Evolutionary conservation across 2,797 vertebrate species (phyloP).

Genomic region (Sebastes minor): DNA sequence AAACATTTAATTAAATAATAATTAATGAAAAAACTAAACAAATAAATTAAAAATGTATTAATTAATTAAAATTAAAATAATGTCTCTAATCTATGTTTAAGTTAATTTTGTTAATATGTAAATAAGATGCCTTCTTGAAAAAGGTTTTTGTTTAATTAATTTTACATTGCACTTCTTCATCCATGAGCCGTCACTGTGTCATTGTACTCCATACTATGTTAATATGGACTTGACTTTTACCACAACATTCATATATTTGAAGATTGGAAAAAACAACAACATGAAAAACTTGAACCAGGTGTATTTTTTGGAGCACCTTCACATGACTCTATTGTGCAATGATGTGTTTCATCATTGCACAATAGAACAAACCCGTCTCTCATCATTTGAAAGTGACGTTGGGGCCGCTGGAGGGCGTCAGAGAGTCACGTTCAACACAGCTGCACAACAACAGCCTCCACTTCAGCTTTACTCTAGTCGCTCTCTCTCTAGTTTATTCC

Average conservation of each 20-base stretch:
- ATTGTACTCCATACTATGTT: not conserved
- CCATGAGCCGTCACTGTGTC: not conserved
- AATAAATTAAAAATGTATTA: too few species aligned
- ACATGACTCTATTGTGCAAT: too few species aligned
- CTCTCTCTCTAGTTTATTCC: not conserved
- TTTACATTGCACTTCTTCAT: not conserved
- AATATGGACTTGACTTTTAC: not conserved
- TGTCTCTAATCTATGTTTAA: not conserved
- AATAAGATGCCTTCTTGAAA: not conserved
- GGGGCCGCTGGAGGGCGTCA: conserved; percentile 46
- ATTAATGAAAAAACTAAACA: too few species aligned
- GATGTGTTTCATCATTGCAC: not conserved
- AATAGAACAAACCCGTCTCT: not conserved
- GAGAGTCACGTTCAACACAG: not conserved
- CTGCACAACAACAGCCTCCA: not conserved
- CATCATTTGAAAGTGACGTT: not conserved
- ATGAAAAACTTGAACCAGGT: not conserved
- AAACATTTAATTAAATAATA: not conserved
- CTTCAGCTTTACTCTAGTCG: not conserved
- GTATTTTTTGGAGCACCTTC: not conserved
- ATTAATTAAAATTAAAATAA: too few species aligned
- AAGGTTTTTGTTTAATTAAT: not conserved
- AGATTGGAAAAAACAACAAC: not conserved
- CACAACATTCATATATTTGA: not conserved
- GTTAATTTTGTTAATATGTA: not conserved